Base-by-base conservation (phyloP, 2,888 invertebrate species). In the Odiellus spinosus region DNA sequence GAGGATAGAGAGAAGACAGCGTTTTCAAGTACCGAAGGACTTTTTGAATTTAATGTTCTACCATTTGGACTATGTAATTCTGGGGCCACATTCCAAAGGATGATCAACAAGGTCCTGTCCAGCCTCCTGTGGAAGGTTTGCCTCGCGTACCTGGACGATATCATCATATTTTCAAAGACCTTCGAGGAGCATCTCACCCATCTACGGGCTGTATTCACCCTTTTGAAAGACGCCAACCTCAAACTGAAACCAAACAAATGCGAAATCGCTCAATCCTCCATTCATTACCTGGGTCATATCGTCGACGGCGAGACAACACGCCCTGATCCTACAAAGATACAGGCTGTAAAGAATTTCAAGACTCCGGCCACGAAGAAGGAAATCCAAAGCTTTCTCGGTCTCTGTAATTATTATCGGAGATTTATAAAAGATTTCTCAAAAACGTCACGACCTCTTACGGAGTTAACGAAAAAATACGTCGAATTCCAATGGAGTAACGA, bases 161-260 rank as follows among this genome's bases (percentile, higher is more conserved):
- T 57, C 3, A 48, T 57, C 3, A 47, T 56, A 2, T 55, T 45
- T 15, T 17, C 42, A 3, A 26, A 40, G 33, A 26, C 42, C 11
- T 54, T 58, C 14, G 44, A 49, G 14, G 50, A 56, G 19, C 48
- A 51, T 36, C 15, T 54, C 11, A 32, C 15, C 8, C 42, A 51
- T 19, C 33, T 59, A 3, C 20, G 21, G 33, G 10, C 35, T 21
- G 57, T 59, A 12, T 50, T 60, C 38, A 21, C 53, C 8, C 33
- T 50, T 10, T 20, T 59, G 8, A 19, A 34, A 18, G 43, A 50
- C 20, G 52, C 56, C 19, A 49, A 51, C 14, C 43, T 59, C 8
- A 54, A 53, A 34, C 44, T 59, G 2, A 55, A 54, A 15, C 51
- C 50, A n/a, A 18, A 21, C 1, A 59, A 59, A 50, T 59, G 55